Conservation (phyloP, 2,888 invertebrate genomes). For the Eucera pruinosa region DNA sequence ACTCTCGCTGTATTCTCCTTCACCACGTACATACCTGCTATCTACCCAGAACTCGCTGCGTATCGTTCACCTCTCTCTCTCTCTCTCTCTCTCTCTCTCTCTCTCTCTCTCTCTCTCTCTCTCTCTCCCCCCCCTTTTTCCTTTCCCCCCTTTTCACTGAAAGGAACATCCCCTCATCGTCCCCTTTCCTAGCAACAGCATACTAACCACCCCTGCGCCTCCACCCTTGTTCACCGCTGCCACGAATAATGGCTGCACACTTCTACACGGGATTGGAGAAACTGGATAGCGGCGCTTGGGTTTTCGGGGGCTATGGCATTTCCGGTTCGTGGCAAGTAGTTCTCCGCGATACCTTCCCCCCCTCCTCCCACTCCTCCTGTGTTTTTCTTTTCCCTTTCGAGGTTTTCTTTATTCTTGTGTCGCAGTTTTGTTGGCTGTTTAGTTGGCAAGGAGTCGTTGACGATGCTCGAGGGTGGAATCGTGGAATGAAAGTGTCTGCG, state of each 20-base stretch:
- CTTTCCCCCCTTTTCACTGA: neutral
- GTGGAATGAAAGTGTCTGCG: neutral
- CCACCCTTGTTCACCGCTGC: conserved; percentile 3
- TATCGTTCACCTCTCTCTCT: conserved; percentile 20
- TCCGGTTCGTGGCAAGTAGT: neutral
- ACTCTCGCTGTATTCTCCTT: too few relatives aligned
- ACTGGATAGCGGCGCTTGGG: conserved; percentile 3
- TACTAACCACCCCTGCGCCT: neutral
- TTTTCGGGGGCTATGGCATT: neutral
- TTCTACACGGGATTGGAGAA: conserved; percentile 18
- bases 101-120: too few relatives aligned
- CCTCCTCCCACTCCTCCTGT: neutral
- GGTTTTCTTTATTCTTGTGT: too few relatives aligned
- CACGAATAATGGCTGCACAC: conserved; percentile 45
- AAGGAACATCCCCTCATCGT: conserved; percentile 25
- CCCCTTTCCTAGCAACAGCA: neutral
- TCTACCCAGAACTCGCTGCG: conserved; percentile 34
- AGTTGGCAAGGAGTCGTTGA: neutral
- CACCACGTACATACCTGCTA: conserved; percentile 37
- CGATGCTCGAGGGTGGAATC: too few relatives aligned
- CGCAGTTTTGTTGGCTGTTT: too few relatives aligned
- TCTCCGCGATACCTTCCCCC: neutral
- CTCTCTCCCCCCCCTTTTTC: neutral
- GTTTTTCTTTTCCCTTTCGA: neutral
- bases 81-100: neutral